These are phyloP conservation scores for Nipponacmea schrenckii DNA, from an alignment of 2,888 invertebrate genomes.

Conservation along the genomic window DNA sequence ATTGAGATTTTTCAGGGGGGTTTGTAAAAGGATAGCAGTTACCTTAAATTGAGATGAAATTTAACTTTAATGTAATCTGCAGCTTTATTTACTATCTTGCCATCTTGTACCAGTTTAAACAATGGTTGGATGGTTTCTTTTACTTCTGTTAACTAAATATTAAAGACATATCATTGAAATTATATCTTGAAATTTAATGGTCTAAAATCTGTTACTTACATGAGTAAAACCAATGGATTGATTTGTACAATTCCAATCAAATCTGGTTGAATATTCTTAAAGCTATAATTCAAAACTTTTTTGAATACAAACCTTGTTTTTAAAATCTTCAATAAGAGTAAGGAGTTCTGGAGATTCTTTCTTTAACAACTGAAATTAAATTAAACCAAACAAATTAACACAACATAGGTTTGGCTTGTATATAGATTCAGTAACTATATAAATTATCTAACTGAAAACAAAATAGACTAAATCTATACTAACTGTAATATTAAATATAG, in stretches of 20 bases:
- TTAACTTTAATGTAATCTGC: slow-evolving; percentile 79
- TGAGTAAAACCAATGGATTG: no score
- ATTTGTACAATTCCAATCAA: no score
- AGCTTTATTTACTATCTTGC: slow-evolving; percentile 75
- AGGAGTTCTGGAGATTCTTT: slow-evolving; percentile 90
- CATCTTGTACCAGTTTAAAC: slow-evolving; percentile 74
- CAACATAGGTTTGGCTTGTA: no score
- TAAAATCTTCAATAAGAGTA: slow-evolving; percentile 82
- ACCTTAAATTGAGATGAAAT: slow-evolving; percentile 76
- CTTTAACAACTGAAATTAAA: slow-evolving; percentile 73
- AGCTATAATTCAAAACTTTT: no score
- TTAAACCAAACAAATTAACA: neutral
- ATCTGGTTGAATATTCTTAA: no score
- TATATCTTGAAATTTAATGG: slow-evolving; percentile 36
- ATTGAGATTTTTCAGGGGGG: no score
- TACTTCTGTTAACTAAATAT: slow-evolving; percentile 73
- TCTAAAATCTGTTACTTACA: slow-evolving; percentile 6
- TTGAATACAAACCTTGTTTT: slow-evolving; percentile 71
- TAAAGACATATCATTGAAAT: slow-evolving; percentile 44
- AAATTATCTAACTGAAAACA: no score
- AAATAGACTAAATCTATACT: no score
- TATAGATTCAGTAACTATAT: no score
- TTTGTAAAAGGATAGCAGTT: slow-evolving; percentile 38
- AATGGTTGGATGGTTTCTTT: slow-evolving; percentile 78
- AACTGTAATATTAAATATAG: no score